A percentile compares a stretch with the other conserved stretches of the same genome.
These are phyloP conservation scores for Cylindroiulus punctatus DNA, from an alignment of 2,888 invertebrate genomes.

Conservation along the genomic window DNA sequence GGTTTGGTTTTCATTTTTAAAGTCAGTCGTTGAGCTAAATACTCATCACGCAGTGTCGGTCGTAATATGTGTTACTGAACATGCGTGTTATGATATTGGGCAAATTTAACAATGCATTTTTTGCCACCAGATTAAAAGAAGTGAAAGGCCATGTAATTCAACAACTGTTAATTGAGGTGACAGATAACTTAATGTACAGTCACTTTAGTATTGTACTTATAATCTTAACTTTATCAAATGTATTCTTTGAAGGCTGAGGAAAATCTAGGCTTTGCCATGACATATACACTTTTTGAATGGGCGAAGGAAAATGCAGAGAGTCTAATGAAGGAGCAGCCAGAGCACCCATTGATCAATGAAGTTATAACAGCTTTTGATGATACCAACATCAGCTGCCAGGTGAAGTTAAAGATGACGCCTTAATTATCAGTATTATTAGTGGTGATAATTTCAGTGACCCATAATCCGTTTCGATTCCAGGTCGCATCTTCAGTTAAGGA, in stretches of 20 bases:
- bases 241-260: conserved; percentile 72
- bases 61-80: too few relatives aligned
- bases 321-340: conserved; percentile 78
- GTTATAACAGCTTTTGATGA: conserved; percentile 70
- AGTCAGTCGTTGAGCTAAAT: too few relatives aligned
- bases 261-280: conserved; percentile 91
- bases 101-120: too few relatives aligned
- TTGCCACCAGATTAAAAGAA: conserved; percentile 69
- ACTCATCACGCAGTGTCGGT: too few relatives aligned
- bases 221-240: background rate
- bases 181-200: too few relatives aligned
- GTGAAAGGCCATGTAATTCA: conserved; percentile 78
- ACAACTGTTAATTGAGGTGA: conserved; percentile 72
- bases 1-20: too few relatives aligned
- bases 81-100: too few relatives aligned
- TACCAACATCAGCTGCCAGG: conserved; percentile 63
- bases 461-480: background rate
- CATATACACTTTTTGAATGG: conserved; percentile 91
- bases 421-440: background rate
- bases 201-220: too few relatives aligned
- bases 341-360: conserved; percentile 66
- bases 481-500: conserved; percentile 60
- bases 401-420: background rate
- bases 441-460: background rate
- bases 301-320: conserved; percentile 83